These are phyloP conservation scores for Tortrix viridana DNA, from an alignment of 2,888 invertebrate species.

Conservation along the genomic window DNA sequence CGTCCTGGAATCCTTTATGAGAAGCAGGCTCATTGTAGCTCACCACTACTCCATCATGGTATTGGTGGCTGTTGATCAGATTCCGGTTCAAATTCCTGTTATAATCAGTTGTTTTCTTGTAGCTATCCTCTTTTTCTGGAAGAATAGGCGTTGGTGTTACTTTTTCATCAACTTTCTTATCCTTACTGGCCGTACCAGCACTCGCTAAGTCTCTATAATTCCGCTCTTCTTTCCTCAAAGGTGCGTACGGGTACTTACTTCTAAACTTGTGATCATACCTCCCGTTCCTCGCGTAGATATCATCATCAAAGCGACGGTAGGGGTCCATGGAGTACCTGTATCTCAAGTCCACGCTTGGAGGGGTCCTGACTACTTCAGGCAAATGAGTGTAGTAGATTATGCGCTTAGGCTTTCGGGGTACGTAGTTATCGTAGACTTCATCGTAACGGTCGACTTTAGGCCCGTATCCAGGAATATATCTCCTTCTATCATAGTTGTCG, in stretches of 20 bases:
- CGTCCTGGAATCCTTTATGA: constrained; percentile 69
- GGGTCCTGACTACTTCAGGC: constrained; percentile 87
- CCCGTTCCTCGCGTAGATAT: constrained; percentile 68
- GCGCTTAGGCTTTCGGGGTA: constrained; percentile 82
- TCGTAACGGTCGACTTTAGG: constrained; percentile 74
- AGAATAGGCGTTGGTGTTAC: constrained; percentile 75
- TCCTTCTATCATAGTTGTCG: constrained; percentile 69
- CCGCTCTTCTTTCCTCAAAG: constrained; percentile 74
- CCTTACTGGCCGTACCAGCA: constrained; percentile 69
- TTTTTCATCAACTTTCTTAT: constrained; percentile 75
- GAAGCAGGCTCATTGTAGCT: constrained; percentile 63
- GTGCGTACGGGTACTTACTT: constrained; percentile 72
- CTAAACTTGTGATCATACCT: constrained; percentile 77
- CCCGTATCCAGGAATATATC: constrained; percentile 60
- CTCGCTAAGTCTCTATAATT: constrained; percentile 74
- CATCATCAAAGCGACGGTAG: constrained; percentile 73
- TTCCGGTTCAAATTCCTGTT: constrained; percentile 62
- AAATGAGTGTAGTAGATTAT: constrained; percentile 89
- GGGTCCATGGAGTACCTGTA: constrained; percentile 80
- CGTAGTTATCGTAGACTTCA: constrained; percentile 68
- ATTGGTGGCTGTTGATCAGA: constrained; percentile 77
- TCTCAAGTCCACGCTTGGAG: constrained; percentile 82
- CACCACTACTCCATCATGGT: constrained; percentile 63
- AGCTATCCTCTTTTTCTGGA: constrained; percentile 72
- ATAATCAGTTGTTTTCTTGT: constrained; percentile 46